Evolutionary conservation across 2,113 vertebrate genomes (phyloP).

Genomic region (Pseudonaja textilis): DNA sequence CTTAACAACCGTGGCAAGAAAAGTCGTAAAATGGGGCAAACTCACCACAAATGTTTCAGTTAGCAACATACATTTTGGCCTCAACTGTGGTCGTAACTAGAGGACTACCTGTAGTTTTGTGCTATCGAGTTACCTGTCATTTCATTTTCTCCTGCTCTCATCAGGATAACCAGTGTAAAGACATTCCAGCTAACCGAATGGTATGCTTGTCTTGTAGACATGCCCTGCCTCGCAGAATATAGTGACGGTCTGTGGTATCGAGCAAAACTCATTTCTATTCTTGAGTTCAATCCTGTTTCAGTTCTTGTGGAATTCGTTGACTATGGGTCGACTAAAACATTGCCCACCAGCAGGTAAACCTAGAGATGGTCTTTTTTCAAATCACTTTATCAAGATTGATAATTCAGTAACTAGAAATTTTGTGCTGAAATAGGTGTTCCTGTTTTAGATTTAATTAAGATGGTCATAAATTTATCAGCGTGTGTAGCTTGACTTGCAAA

Average conservation of each 20-base stretch:
- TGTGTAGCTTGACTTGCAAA: slow-evolving; percentile 15
- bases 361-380: neutral
- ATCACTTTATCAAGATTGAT: neutral
- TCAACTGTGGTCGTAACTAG: neutral
- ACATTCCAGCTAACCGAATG: neutral
- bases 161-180: neutral
- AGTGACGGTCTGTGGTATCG: slow-evolving; percentile 85
- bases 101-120: neutral
- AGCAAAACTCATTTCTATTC: slow-evolving; percentile 78
- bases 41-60: neutral
- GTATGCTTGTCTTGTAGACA: slow-evolving; percentile 66
- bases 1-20: neutral
- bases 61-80: neutral
- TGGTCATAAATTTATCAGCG: neutral
- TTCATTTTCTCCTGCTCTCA: neutral
- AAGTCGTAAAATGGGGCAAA: neutral
- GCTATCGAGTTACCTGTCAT: neutral
- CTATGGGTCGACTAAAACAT: slow-evolving; percentile 81
- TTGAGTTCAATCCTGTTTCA: slow-evolving; percentile 70
- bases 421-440: neutral
- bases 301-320: slow-evolving; percentile 88
- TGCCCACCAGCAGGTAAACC: slow-evolving; percentile 78
- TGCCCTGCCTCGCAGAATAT: slow-evolving; percentile 88
- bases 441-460: neutral
- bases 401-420: neutral